Evolutionary conservation across 2,113 vertebrate species (phyloP).

Genomic region (Xenus cinereus): DNA sequence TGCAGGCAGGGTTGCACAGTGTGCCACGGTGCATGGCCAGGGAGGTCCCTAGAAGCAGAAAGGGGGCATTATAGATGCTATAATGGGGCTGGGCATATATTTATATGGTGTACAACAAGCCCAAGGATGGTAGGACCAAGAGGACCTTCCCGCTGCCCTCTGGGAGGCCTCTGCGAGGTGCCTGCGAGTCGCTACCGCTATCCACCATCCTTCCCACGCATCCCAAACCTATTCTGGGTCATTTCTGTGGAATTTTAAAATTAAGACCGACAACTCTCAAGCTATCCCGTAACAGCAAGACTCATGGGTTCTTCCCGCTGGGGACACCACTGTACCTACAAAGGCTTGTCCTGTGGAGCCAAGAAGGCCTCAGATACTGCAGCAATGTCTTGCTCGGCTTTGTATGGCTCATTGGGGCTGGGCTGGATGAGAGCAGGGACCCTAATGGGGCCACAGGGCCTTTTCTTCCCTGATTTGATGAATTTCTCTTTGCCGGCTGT

Average conservation of each 20-base stretch:
- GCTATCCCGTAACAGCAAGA: background rate
- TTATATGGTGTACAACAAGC: background rate
- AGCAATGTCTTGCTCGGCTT: background rate
- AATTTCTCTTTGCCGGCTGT: background rate
- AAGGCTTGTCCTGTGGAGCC: background rate
- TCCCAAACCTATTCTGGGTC: background rate
- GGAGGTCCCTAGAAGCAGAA: background rate
- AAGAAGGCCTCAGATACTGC: background rate
- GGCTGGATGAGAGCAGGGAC: background rate
- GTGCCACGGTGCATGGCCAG: fast-evolving
- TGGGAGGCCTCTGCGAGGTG: background rate
- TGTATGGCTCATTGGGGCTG: fast-evolving
- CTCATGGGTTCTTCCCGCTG: fast-evolving
- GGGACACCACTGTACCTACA: fast-evolving
- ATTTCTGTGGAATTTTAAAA: background rate
- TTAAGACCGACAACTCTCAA: background rate
- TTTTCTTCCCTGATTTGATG: background rate
- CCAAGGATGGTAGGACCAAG: background rate
- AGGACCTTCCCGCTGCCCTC: background rate
- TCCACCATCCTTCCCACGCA: background rate
- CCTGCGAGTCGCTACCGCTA: background rate
- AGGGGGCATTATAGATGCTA: background rate
- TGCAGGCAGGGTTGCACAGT: background rate
- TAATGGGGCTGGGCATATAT: fast-evolving
- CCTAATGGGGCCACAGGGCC: background rate